Conservation (phyloP, 2,113 vertebrate genomes). For the Nipponia nippon region DNA sequence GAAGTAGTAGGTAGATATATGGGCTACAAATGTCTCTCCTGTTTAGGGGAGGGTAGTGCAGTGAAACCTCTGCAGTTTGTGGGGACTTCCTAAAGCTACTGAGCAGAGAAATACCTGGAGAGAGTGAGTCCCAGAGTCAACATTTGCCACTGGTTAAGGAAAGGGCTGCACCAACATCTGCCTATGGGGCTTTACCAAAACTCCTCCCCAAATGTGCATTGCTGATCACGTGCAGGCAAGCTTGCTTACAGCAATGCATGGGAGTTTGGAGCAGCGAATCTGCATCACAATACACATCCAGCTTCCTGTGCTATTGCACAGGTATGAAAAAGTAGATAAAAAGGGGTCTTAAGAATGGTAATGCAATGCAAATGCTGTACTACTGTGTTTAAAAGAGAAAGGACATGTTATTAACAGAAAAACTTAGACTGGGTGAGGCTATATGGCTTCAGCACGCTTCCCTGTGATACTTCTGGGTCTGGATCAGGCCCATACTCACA, state of each 20-base stretch:
- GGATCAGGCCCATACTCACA: background rate
- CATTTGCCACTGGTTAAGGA: background rate
- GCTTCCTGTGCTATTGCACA: background rate
- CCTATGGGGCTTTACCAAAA: background rate
- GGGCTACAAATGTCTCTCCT: background rate
- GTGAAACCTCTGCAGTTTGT: background rate
- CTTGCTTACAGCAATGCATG: too few relatives aligned
- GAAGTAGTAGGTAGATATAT: background rate
- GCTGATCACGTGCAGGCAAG: background rate
- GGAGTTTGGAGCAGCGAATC: background rate
- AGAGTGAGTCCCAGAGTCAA: background rate
- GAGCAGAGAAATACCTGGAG: background rate
- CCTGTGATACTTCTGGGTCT: background rate
- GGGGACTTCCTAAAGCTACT: background rate
- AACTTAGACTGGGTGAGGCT: background rate
- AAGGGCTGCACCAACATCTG: background rate
- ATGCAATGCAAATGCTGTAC: background rate
- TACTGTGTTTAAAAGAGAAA: background rate
- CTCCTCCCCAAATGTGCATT: background rate
- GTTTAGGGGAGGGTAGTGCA: background rate
- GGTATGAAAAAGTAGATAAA: background rate
- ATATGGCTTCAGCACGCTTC: rapidly evolving
- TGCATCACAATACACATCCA: background rate
- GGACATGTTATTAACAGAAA: background rate
- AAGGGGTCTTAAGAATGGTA: background rate